Evolutionary conservation across 1,140 invertebrate species (phyloP), one percentile per base, ranked within the genome.

Genomic region (Drosophila tsacasi): DNA sequence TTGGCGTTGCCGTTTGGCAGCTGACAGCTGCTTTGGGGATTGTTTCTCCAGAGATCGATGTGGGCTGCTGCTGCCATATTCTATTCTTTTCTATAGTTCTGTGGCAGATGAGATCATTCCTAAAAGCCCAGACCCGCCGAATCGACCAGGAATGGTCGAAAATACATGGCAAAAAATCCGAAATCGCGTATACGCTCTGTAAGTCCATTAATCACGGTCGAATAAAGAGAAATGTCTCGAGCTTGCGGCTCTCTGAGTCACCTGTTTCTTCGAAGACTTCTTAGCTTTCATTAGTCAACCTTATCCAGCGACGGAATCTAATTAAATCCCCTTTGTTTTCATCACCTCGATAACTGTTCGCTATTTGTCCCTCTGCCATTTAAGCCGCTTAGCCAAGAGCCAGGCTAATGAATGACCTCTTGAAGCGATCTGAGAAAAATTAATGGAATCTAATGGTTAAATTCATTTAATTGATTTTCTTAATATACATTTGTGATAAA

Each of bases 151-250:
- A 32, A 57, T 59, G 68, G 47, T 40, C 30, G 30, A 81, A 74
- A 84, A 72, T 75, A 30, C 12, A 32, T 50, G 57, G 58, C 58
- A 63, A 68, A 67, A 55, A 63, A n/a, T 30, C 32, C 23, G 55
- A 69, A 62, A 74, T 79, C 64, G 46, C 69, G 67, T 63, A 67
- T 65, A 49, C 64, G 65, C 47, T 89, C 37, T 85, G 84, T 89
- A 89, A 89, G 77, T 79, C 75, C 85, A 89, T 89, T 85, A 89
- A 89, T 89, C 84, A 89, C 40, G 27, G 64, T 27, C 69, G 65
- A 61, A 72, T 50, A 61, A 61, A 81, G 63, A 63, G 65, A 63
- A 64, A 76, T 79, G 73, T 68, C 50, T 75, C 57, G 52, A 65
- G 62, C 19, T 40, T 21, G 59, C 19, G 21, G 54, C 15, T 39